Conservation (phyloP, 2,888 invertebrate genomes). For the Dryadula phaetusa region DNA sequence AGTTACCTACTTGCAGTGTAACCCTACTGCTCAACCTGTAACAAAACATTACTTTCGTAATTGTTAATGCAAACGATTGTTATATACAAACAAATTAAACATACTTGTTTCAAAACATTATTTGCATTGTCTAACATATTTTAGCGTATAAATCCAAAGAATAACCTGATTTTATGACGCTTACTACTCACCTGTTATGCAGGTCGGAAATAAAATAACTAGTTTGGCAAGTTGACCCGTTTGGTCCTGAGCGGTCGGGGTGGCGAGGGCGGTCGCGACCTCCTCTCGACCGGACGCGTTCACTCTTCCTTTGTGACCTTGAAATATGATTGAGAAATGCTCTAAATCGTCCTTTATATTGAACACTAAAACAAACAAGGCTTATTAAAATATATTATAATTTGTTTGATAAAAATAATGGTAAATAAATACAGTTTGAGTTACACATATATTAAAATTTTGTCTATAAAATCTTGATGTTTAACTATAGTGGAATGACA, state of each 20-base stretch:
- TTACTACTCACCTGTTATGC: slow-evolving; percentile 47
- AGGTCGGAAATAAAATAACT: slow-evolving; percentile 63
- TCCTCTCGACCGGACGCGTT: slow-evolving; percentile 73
- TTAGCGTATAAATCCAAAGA: slow-evolving; percentile 20
- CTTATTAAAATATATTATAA: neutral
- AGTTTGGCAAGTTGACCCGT: slow-evolving; percentile 63
- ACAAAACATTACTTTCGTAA: slow-evolving; percentile 44
- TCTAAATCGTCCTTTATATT: slow-evolving; percentile 15
- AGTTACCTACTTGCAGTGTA: slow-evolving; percentile 49
- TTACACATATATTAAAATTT: neutral
- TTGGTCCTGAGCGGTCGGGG: slow-evolving; percentile 56
- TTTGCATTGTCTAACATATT: slow-evolving; percentile 5
- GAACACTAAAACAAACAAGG: neutral
- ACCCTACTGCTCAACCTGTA: slow-evolving; percentile 49
- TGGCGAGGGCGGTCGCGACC: slow-evolving; percentile 69
- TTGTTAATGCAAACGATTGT: slow-evolving; percentile 13
- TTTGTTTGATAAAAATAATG: neutral
- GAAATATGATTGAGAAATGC: slow-evolving; percentile 59
- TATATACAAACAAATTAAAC: too few relatives aligned
- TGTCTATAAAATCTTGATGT: slow-evolving; percentile 7
- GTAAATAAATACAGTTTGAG: neutral
- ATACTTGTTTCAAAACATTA: neutral
- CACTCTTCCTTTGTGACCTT: slow-evolving; percentile 70
- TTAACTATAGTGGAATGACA: slow-evolving; percentile 6
- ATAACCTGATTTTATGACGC: slow-evolving; percentile 41